Evolutionary conservation across 2,113 vertebrate species (phyloP).

Genomic region (Perca fluviatilis): DNA sequence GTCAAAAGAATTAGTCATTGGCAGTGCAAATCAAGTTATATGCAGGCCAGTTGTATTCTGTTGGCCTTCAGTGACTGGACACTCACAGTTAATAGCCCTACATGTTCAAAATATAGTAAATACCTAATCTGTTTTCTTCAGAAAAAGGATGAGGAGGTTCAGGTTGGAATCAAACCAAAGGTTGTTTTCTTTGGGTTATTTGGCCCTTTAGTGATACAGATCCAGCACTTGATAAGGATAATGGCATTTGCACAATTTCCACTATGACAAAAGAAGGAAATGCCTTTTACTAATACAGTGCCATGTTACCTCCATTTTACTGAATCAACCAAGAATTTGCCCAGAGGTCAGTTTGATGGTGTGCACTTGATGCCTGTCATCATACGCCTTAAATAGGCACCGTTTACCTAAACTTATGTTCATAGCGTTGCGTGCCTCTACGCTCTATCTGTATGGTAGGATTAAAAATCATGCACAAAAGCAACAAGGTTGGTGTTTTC

Average conservation of each 20-base stretch:
- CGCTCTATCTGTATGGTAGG: neutral
- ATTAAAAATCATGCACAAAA: neutral
- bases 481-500: neutral
- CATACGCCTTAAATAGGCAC: neutral
- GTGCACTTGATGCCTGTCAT: constrained; percentile 38
- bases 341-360: constrained; percentile 2
- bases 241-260: constrained; percentile 19
- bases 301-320: neutral
- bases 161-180: neutral
- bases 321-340: constrained; percentile 4
- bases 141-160: neutral
- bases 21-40: neutral
- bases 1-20: neutral
- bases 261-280: constrained; percentile 50
- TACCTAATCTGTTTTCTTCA: neutral
- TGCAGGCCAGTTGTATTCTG: neutral
- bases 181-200: constrained; percentile 19
- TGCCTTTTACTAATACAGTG: constrained; percentile 25
- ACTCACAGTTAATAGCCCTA: neutral
- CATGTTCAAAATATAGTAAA: neutral
- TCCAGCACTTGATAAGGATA: constrained; percentile 23
- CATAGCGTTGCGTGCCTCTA: constrained; percentile 5
- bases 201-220: neutral
- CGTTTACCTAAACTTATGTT: neutral
- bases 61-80: neutral